Conservation (phyloP, 2,797 vertebrate genomes). For the Okamejei kenojei region DNA sequence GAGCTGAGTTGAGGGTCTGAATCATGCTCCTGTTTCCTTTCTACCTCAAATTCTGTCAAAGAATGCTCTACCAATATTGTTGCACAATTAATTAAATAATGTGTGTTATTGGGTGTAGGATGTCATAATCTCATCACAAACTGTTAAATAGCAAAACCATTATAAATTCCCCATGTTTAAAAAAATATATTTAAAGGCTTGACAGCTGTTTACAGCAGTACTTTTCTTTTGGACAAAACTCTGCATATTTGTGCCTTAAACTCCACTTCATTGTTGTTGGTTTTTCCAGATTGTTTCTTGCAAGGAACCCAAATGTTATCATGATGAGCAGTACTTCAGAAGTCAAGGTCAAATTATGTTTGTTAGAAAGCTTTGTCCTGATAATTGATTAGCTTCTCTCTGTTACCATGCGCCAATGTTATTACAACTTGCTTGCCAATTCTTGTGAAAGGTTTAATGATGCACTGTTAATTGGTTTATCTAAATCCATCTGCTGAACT, state of each 20-base stretch:
- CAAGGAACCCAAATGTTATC: background rate
- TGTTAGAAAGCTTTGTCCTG: conserved; percentile 26
- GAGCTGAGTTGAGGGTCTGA: too few relatives aligned
- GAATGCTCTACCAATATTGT: too few relatives aligned
- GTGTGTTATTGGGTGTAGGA: too few relatives aligned
- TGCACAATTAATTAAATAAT: too few relatives aligned
- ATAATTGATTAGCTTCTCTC: conserved; percentile 5
- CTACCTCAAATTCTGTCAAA: too few relatives aligned
- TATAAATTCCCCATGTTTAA: too few relatives aligned
- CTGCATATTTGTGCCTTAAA: background rate
- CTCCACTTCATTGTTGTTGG: background rate
- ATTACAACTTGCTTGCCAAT: background rate
- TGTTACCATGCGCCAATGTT: conserved; percentile 16
- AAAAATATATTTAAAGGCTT: background rate
- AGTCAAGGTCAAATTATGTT: background rate
- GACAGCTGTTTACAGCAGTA: background rate
- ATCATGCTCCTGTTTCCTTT: too few relatives aligned
- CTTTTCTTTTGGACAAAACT: background rate
- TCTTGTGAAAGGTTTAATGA: conserved; percentile 3
- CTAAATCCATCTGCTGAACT: background rate
- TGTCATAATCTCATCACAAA: too few relatives aligned
- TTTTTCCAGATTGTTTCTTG: background rate
- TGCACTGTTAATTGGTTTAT: background rate
- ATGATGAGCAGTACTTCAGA: background rate
- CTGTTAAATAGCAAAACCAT: too few relatives aligned